Base-by-base conservation (phyloP, 2,113 vertebrate species). In the Xiphias gladius region DNA sequence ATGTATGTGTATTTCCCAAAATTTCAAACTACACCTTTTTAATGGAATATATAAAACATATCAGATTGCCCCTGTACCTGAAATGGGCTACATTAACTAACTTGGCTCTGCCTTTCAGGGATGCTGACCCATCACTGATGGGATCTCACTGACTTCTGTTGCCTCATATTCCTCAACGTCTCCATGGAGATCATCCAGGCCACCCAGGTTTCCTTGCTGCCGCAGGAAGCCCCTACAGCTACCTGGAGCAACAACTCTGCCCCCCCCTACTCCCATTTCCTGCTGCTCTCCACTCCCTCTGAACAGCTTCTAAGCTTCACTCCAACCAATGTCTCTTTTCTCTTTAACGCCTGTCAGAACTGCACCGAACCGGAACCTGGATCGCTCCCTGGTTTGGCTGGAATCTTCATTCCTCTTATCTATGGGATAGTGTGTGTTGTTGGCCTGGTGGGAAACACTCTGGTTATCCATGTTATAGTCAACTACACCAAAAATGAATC, bases 381-480 rank as follows among this genome's bases (percentile, higher is more conserved):
- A 19, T 89, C 89, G 0, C 91, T 94, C 19, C 91, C 96, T 30
- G 95, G 94, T 4, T 72, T 97, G 89, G 95, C 96, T 0, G 91
- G 96, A 17, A 69, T 99, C n/a, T 95, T 99, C 69, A 97, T 99
- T 82, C 96, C 97, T 0, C 85, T 98, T 48, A 96, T 99, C 73
- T 99, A 99, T 78, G 93, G 97, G 69, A 93, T 96, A 1, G 98
- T 99, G 79, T 99, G 97, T 0, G 94, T 97, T 3, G 93, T 98
- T 11, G 98, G 98, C 1, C 93, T 99, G 67, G 90, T 94, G 73
- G 98, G 98, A 16, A 99, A 99, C 94, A 97, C 97, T 0, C 90
- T 99, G 78, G 98, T 99, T 73, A 99, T 99, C 82, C 97, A 99
- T 0, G 96, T 99, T 26, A 95, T 98, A 0, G 94, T 99, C 83